Conservation (phyloP, 2,797 vertebrate species). For the Galago senegalensis region DNA sequence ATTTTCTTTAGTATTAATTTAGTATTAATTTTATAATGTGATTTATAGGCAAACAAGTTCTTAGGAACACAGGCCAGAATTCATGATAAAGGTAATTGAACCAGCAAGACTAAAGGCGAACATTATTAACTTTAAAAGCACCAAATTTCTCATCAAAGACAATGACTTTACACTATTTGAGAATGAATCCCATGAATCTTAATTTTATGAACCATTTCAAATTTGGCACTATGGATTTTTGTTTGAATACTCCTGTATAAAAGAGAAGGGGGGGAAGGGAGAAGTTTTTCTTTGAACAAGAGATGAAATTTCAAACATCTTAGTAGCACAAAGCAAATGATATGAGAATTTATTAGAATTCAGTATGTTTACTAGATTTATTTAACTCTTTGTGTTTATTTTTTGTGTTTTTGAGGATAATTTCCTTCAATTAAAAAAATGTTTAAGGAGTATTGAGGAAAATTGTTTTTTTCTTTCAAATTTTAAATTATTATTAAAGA, state of each 20-base stretch:
- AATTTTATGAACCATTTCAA: constrained; percentile 25
- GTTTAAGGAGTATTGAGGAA: not conserved
- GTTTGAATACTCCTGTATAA: not conserved
- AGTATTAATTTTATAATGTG: constrained; percentile 51
- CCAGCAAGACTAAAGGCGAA: not conserved
- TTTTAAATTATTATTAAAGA: constrained; percentile 27
- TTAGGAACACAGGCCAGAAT: not conserved
- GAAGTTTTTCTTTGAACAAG: not conserved
- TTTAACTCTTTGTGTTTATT: not conserved
- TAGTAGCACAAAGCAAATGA: not conserved
- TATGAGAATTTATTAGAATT: not conserved
- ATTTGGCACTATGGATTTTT: constrained; percentile 35
- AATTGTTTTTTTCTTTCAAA: constrained; percentile 22
- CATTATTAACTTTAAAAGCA: not conserved
- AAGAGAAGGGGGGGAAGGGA: not conserved
- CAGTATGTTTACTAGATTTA: not conserved
- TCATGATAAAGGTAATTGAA: constrained; percentile 43
- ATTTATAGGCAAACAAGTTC: not conserved
- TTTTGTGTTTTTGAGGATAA: not conserved
- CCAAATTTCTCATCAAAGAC: not conserved
- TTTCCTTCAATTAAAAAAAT: not conserved
- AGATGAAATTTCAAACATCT: not conserved
- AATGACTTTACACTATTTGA: not conserved
- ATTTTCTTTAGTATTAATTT: constrained; percentile 34
- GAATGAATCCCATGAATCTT: not conserved